Evolutionary conservation across 2,113 vertebrate species (phyloP), one percentile per base, ranked within the genome.

Genomic region (Stegostoma tigrinum): DNA sequence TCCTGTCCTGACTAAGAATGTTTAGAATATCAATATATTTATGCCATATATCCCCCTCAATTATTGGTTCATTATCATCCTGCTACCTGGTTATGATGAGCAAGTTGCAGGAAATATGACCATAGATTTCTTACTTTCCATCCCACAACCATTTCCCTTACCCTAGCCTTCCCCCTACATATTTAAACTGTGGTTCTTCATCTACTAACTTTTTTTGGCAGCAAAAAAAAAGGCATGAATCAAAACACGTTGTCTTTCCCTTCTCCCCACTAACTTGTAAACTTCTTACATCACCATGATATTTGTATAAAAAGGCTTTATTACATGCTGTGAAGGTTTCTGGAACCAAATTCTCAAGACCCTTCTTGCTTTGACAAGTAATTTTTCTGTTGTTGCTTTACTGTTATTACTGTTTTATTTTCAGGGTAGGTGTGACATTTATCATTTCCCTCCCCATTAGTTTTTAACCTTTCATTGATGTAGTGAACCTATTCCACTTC

Each of bases 331-430:
- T 21, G 38, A 67, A 38, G 5, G 34, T 66, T 48, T 87, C 90
- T 38, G 64, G 34, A 38, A 93, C 30, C 34, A 93, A 12, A n/a
- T 72, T 95, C 52, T 61, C 52, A 61, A 90, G 61, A 90, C 64
- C 6, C 14, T 89, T 45, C 14, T 61, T 52, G 24, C 52, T 61
- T 61, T 90, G 14, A 34, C 12, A 61, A 64, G 14, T 83, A 42
- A 83, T 45, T 83, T 42, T 83, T 38, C 38, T 90, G 5, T 30
- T 61, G 1, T 61, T 48, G 3, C 48, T n/a, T n/a, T n/a, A n/a
- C n/a, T n/a, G n/a, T n/a, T n/a, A n/a, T n/a, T 90, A 90, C 52
- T n/a, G 19, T 72, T 93, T 95, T 52, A 95, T 75, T 95, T 75
- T 95, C 45, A 52, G 3, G 34, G 23, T 66, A 23, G 15, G 38